Conservation (phyloP, 2,888 invertebrate species). For the Hydraecia micacea region DNA sequence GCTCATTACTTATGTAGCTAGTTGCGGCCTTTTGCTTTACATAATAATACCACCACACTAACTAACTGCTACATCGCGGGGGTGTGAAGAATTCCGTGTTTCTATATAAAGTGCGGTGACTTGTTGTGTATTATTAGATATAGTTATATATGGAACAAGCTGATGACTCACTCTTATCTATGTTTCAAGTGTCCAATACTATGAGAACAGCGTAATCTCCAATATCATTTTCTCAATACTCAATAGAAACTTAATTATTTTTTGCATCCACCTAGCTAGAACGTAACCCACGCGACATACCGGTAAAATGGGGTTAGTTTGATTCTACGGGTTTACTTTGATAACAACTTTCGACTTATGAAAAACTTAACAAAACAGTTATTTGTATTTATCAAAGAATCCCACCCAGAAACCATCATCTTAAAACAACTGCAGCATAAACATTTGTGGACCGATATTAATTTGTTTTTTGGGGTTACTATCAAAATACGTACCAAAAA, state of each 20-base stretch:
- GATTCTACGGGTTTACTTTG: too few species aligned
- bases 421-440: too few species aligned
- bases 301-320: too few species aligned
- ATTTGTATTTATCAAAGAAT: too few species aligned
- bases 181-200: background rate
- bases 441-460: too few species aligned
- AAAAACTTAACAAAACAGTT: too few species aligned
- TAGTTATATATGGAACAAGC: background rate
- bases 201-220: background rate
- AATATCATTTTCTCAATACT: background rate
- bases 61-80: constrained; percentile 18
- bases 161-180: background rate
- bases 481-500: too few species aligned
- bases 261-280: background rate
- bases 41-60: constrained; percentile 19
- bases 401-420: too few species aligned
- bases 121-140: background rate
- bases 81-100: constrained; percentile 3
- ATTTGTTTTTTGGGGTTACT: too few species aligned
- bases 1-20: constrained; percentile 42
- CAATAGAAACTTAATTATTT: background rate
- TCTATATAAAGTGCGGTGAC: background rate
- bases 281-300: background rate
- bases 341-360: too few species aligned
- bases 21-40: constrained; percentile 28